Conservation (phyloP, 1,140 invertebrate genomes). For the Parasteatoda tepidariorum region DNA sequence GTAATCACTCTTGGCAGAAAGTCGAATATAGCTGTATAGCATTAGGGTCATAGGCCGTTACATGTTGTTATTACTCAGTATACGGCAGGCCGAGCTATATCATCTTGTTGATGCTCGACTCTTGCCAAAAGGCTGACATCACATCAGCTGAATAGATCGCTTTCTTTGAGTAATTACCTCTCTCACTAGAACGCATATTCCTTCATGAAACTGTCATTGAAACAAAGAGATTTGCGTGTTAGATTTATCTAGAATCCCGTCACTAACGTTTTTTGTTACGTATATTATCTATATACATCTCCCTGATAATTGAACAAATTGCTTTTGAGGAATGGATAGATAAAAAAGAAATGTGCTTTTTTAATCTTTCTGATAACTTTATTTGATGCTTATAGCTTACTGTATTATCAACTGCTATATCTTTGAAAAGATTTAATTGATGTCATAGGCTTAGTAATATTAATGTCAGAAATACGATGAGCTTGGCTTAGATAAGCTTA, state of each 20-base stretch:
- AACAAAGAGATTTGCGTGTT: conserved; percentile 19
- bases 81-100: conserved; percentile 22
- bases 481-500: too few relatives aligned
- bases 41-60: conserved; percentile 28
- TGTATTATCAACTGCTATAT: too few relatives aligned
- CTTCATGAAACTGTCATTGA: conserved; percentile 17
- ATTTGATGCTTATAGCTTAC: too few relatives aligned
- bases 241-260: neutral
- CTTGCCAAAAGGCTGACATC: conserved; percentile 36
- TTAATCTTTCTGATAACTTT: neutral
- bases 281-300: neutral
- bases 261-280: neutral
- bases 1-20: conserved; percentile 6
- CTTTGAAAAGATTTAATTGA: too few relatives aligned
- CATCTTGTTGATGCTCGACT: conserved; percentile 37
- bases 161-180: conserved; percentile 30
- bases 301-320: conserved; percentile 13
- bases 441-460: too few relatives aligned
- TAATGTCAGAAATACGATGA: too few relatives aligned
- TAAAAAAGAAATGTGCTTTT: neutral
- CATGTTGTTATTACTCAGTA: conserved; percentile 42
- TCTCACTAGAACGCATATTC: conserved; percentile 6
- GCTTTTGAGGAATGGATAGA: neutral
- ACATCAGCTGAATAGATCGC: conserved; percentile 29
- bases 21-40: conserved; percentile 21